Conservation (phyloP, 2,797 vertebrate genomes). For the Sebastes steindachneri region DNA sequence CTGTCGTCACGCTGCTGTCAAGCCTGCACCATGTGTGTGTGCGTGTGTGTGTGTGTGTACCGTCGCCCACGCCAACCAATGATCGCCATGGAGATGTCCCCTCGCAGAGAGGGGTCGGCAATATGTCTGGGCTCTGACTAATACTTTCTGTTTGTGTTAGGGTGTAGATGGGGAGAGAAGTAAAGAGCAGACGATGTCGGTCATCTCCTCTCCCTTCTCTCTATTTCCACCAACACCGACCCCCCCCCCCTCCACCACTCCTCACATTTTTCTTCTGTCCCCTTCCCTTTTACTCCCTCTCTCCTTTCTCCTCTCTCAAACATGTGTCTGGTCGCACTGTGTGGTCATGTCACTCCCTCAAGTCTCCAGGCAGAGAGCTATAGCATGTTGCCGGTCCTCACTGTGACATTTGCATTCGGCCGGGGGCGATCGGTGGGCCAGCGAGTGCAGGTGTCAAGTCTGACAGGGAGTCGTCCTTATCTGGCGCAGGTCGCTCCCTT, state of each 20-base stretch:
- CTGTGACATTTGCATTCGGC: constrained; percentile 41
- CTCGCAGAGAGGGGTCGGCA: constrained; percentile 58
- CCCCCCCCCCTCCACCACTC: not conserved
- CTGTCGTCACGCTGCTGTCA: constrained; percentile 54
- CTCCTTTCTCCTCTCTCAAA: constrained; percentile 11
- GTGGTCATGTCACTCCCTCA: constrained; percentile 51
- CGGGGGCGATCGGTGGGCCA: constrained; percentile 69
- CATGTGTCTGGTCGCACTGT: constrained; percentile 55
- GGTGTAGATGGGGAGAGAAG: constrained; percentile 34
- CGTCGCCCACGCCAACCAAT: constrained; percentile 39
- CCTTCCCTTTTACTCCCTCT: not conserved
- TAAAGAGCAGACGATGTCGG: constrained; percentile 42
- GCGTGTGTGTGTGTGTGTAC: constrained; percentile 11
- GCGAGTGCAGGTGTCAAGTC: constrained; percentile 87
- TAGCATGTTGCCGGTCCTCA: constrained; percentile 26
- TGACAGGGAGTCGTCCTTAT: constrained; percentile 64
- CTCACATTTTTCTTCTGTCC: not conserved
- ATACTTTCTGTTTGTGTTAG: constrained; percentile 66
- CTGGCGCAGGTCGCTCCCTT: constrained; percentile 49
- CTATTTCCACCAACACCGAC: constrained; percentile 4
- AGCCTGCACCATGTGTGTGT: constrained; percentile 35
- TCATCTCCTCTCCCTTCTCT: constrained; percentile 18
- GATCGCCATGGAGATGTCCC: constrained; percentile 69
- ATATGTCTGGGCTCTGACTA: constrained; percentile 74
- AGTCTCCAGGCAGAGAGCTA: constrained; percentile 53